phyloP scores from a whole-genome alignment of 2,113 vertebrate species.

The Parotia lawesii region DNA sequence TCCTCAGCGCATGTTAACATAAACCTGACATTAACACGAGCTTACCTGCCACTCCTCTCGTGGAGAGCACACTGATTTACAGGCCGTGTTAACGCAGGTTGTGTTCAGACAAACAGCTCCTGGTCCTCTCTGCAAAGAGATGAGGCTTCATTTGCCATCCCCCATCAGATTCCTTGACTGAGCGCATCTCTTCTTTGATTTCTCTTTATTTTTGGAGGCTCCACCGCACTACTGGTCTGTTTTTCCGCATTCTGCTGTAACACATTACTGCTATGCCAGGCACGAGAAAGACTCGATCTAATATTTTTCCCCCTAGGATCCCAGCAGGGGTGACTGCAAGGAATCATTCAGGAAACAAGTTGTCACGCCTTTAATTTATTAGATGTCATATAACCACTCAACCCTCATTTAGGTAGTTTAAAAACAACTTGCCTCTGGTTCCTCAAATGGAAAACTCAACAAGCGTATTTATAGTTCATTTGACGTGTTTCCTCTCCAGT shows the following conservation, averaged over 20 bases:
- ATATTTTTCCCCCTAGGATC: not conserved
- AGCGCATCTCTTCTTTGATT: not conserved
- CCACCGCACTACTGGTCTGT: not conserved
- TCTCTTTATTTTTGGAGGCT: not conserved
- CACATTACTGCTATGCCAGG: not conserved
- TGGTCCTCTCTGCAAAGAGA: not conserved
- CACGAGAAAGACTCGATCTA: not conserved
- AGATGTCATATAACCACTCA: not conserved
- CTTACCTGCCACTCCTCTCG: not conserved
- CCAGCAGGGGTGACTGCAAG: not conserved
- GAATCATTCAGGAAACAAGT: not conserved
- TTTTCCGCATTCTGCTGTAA: not conserved
- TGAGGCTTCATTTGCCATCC: not conserved
- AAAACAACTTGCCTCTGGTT: not conserved
- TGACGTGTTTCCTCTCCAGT: not conserved
- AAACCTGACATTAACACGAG: not conserved
- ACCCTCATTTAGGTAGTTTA: not conserved
- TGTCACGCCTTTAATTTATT: conserved; percentile 2
- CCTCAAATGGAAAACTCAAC: not conserved
- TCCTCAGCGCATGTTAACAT: not conserved
- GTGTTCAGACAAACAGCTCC: not conserved
- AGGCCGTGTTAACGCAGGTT: not conserved
- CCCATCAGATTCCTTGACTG: not conserved
- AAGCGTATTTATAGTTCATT: not conserved
- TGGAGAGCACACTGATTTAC: not conserved